Base-by-base conservation (phyloP, 1,140 invertebrate species). In the Anagrus nilaparvatae region DNA sequence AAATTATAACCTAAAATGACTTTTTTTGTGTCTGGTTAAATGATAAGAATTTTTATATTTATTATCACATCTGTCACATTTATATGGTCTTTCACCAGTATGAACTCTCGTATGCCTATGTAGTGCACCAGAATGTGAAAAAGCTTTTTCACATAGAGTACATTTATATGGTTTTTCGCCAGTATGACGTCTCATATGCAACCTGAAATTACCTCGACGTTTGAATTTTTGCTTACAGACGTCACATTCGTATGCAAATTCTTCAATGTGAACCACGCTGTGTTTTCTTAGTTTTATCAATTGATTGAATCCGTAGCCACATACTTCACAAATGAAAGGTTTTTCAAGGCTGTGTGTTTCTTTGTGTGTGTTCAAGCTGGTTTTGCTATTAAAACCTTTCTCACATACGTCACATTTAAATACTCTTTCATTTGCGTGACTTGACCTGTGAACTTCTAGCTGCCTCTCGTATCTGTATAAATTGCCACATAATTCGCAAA, bases 191-290 rank as follows among this genome's bases (percentile, higher is more conserved):
- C 45, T 38, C 25, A 32, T 32, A 13, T 47, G 45, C 9, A 47
- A 40, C 3, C 39, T 40, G 1, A 47, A n/a, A 27, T 47, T 47
- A 16, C 43, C 43, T 36, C 38, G 38, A 18, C 43, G 45, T 16
- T 52, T 72, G 55, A 87, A 87, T 1, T 73, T 70, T 59, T 83
- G 84, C 6, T 76, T 76, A 54, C 84, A 87, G 16, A 81, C 68
- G 48, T 81, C 74, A 50, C 84, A 87, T 23, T 73, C 64, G 53
- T 84, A 80, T 0, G 83, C 82, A 50, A 83, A 83, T 52, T 84
- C 82, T 2, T 84, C 82, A 3, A 74, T 70, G 43, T 82, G 79
- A 47, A 73, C 71, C 4, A 67, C 49, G 56, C 66, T 65, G 46
- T 72, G 69, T n/a, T 56, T 54, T 17, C 65, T 64, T 27, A 78